Evolutionary conservation across 2,797 vertebrate species (phyloP), one percentile per base, ranked within the genome.

Genomic region (Alectoris magna): DNA sequence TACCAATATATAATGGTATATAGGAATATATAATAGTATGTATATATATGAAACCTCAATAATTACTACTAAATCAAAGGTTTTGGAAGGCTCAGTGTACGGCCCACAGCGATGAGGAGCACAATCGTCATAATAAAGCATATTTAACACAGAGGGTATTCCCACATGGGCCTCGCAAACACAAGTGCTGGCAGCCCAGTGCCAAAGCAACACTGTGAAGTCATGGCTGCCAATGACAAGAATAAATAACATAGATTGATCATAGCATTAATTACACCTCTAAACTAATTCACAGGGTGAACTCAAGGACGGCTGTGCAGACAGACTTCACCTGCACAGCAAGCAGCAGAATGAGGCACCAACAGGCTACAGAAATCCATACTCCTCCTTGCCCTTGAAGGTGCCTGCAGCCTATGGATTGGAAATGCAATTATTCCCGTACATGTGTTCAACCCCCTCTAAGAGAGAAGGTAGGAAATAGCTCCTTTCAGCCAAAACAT

Each of bases 81-180:
- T n/a, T 56, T n/a, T 58, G 31, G 55, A 29, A 53, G 34, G 22
- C 31, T 6, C 6, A 8, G 8, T 83, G 62, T 27, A 5, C 14
- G 27, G 24, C 39, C 22, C 27, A 10, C 19, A 3, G 46, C 19
- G 19, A 58, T 3, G 7, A 62, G 66, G 43, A 86, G 17, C 49
- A 41, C 0, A 0, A 8, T 2, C 24, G 36, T 43, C 67, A 39
- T 18, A 79, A 2, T 21, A 11, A 0, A n/a, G 51, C 63, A 63
- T 7, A 1, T 17, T 27, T 31, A 27, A 63, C 17, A 14, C 60
- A 14, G 6, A 8, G 11, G 9, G 3, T 4, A 21, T 26, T 72
- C 88, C 59, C 67, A 8, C 34, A 6, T 27, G 11, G 36, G 18
- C 18, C 14, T 60, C 55, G 17, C 24, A 56, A 60, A 56, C 13